Base-by-base conservation (phyloP, 53 echinoderm and acorn worm genomes). In the Temnopleurus reevesii region DNA sequence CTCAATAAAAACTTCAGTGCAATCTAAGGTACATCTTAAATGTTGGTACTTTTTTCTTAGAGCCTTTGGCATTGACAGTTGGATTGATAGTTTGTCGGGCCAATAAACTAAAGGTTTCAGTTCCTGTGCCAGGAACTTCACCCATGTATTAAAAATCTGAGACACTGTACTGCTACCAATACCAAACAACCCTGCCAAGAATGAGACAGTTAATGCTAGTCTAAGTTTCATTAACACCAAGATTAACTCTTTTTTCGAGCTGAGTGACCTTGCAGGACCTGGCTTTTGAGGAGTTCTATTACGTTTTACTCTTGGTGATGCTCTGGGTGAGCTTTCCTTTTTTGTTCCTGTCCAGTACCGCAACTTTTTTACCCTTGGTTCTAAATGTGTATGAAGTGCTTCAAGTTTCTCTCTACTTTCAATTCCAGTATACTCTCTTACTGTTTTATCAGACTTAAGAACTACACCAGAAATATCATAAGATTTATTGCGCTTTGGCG, bases 1-100 rank as follows among this genome's bases (percentile, higher is more conserved):
- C 12, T 91, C 45, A 21, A 95, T 93, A n/a, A 95, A 95, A 5
- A 94, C 54, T 26, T 94, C 92, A 0, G 96, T 96, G 34, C 93
- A 96, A 64, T 94, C 94, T 4, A 93, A 49, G 3, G 84, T 96
- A 57, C 91, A 91, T 17, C 94, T 10, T 4, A 92, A 47, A 55
- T 83, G 8, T 51, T 45, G 54, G 80, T 56, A 92, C 28, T 81
- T 79, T 24, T 26, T 15, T 23, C 81, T 92, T 13, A 88, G 55
- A 6, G 51, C 28, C 19, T 54, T 25, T 23, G 90, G 86, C 1
- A 92, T 76, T 25, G 38, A 59, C 21, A 18, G 12, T 24, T 29
- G 4, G 55, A 90, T 59, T 12, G 13, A 27, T 29, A 66, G 46
- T 35, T 83, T 54, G 34, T 90, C 82, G 1, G 92, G 92, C 91